Evolutionary conservation across 2,888 invertebrate genomes (phyloP), one percentile per base, ranked within the genome.

Genomic region (Lordiphosa fenestrarum): DNA sequence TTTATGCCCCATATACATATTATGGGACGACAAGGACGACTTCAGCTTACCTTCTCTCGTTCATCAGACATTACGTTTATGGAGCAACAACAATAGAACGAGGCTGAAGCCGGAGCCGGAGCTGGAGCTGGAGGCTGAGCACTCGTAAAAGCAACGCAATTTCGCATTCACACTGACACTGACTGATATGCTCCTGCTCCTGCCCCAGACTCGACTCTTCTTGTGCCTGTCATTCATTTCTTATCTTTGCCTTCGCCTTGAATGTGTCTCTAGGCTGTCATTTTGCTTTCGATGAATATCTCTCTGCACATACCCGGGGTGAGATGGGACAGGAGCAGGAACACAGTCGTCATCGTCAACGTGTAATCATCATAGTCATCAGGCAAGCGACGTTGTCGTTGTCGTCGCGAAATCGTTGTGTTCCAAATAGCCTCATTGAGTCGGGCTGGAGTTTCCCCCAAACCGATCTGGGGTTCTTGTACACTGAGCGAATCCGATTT

Each of bases 251-350:
- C 72, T 69, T 73, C 70, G 69, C 59, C 72, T 60, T 80, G 86
- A 87, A 88, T 88, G 88, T 88, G 87, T 88, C 88, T 88, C 87
- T 87, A 77, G 88, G 88, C 88, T 88, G 87, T 88, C 88, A 87
- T 87, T 88, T 87, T 83, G 85, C 87, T 88, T 85, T 87, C 86
- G 87, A 87, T 86, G 85, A 81, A 80, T 85, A 87, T 87, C 86
- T 84, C 44, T 40, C 33, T 44, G 38, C 35, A 15, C 19, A 44
- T 25, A 30, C 10, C 44, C 25, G 25, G 44, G 44, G 13, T 25
- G 19, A 21, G 44, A 15, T 15, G 44, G 13, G 6, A 57, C 4
- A 9, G 10, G 12, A 23, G n/a, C 61, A 36, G 41, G 62, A 37
- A 73, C 71, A 49, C 53, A 64, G 75, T 73, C 73, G 66, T 70